These are phyloP conservation scores for Operophtera brumata DNA, from an alignment of 2,888 invertebrate genomes.

Conservation along the genomic window DNA sequence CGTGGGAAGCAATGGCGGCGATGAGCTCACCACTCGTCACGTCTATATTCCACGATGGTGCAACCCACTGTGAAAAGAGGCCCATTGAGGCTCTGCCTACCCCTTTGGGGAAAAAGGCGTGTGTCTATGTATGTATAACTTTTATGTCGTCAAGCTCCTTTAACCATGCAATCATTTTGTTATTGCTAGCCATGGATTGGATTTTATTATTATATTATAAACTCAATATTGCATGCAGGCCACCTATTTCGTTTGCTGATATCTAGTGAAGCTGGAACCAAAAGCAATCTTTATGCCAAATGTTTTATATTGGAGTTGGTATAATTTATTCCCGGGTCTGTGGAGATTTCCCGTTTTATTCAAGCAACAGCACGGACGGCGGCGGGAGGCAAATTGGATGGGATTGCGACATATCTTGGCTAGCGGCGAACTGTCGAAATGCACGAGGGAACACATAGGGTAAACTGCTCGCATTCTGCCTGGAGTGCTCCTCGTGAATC, in stretches of 20 bases:
- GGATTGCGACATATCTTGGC: constrained; percentile 75
- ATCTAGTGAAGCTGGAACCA: constrained; percentile 11
- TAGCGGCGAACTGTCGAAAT: constrained; percentile 68
- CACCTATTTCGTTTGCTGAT: constrained; percentile 7
- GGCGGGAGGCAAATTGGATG: constrained; percentile 75
- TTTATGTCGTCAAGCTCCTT: too few relatives aligned
- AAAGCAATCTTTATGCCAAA: constrained; percentile 19
- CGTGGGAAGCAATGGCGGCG: too few relatives aligned
- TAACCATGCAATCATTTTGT: constrained; percentile 7
- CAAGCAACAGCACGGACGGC: constrained; percentile 62
- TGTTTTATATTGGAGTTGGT: constrained; percentile 57
- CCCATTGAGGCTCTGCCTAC: too few relatives aligned
- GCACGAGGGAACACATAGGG: constrained; percentile 61
- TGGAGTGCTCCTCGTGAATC: constrained; percentile 55
- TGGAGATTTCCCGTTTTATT: constrained; percentile 73
- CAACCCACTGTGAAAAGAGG: too few relatives aligned
- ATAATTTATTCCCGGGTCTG: constrained; percentile 68
- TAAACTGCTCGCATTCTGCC: constrained; percentile 68
- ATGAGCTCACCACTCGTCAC: too few relatives aligned
- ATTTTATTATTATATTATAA: too few relatives aligned
- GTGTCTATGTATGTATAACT: too few relatives aligned
- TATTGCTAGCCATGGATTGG: too few relatives aligned
- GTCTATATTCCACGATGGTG: too few relatives aligned
- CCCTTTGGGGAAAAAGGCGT: too few relatives aligned
- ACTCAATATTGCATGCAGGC: too few relatives aligned